Evolutionary conservation across 2,888 invertebrate species (phyloP), one percentile per base, ranked within the genome.

Genomic region (Schizaphis graminum): DNA sequence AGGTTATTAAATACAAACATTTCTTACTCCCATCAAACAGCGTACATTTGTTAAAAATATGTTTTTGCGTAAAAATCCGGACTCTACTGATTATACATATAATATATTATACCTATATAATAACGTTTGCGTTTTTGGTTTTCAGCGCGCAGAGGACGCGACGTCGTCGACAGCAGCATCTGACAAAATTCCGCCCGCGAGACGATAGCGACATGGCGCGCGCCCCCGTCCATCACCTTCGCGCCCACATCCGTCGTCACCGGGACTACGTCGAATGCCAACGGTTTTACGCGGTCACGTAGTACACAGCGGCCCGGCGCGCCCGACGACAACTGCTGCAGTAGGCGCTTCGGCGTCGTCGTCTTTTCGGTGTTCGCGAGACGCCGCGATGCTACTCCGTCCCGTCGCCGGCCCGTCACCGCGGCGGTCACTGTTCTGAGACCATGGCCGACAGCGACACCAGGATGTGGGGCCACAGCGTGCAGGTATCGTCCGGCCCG

Each of bases 401-500:
- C n/a, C n/a, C 87, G 87, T 7, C 87, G 21, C 35, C 87, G n/a
- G 87, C 21, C 87, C 41, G 56, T 35, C 53, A 24, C 53, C 88
- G 41, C 77, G 44, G 57, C 57, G 11, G 24, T 11, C 5, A 77
- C 67, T 49, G 67, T 35, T 35, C 21, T 49, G 4, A 57, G 41
- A 53, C 67, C 91, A 91, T 94, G 94, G 94, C 91, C n/a, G 91
- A 94, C 85, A 67, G 94, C 61, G 94, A 94, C 13, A 67, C 94
- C 86, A 94, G 86, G n/a, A 94, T 94, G 94, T 94, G 94, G 94
- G 95, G 93, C 41, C 95, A 95, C 91, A 95, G 94, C 84, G 95
- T 95, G 77, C 92, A 93, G 53, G 95, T 95, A 21, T 95, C 95
- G 84, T 95, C 95, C 57, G 95, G 95, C 41, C 95, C 95, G 57